Percentiles rank a stretch among this genome's conserved stretches.
Evolutionary conservation across 2,113 vertebrate species (phyloP).

Genomic region (Grammomys dolichurus): DNA sequence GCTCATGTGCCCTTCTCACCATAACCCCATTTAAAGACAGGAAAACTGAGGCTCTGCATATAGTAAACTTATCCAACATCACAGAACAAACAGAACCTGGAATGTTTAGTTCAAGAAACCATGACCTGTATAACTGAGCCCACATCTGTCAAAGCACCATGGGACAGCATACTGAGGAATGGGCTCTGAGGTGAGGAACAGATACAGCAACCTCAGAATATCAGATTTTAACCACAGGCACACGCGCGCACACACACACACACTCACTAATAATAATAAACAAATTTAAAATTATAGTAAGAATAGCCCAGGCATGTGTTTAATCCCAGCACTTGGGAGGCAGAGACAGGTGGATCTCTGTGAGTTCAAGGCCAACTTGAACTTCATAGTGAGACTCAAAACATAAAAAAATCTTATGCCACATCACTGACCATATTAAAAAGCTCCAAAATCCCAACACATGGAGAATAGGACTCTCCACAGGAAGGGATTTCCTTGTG

Average conservation of each 20-base stretch:
- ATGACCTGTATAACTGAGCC: background rate
- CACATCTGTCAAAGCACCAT: background rate
- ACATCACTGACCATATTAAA: background rate
- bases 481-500: background rate
- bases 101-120: slow-evolving; percentile 44
- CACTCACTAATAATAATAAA: background rate
- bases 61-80: background rate
- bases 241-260: background rate
- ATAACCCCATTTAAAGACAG: slow-evolving; percentile 37
- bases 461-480: background rate
- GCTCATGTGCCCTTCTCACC: background rate
- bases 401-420: background rate
- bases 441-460: background rate
- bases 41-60: slow-evolving; percentile 33
- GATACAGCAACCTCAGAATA: background rate
- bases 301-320: background rate
- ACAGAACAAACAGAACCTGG: background rate
- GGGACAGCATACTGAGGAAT: background rate
- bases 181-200: background rate
- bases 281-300: background rate
- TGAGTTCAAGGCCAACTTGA: background rate
- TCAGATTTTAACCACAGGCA: background rate
- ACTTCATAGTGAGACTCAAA: background rate
- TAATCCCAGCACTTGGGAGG: background rate
- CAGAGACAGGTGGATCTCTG: background rate